Evolutionary conservation across 92 coral and sea anemone species (phyloP), one percentile per base, ranked within the genome.

Genomic region (Heliopora coerulea): DNA sequence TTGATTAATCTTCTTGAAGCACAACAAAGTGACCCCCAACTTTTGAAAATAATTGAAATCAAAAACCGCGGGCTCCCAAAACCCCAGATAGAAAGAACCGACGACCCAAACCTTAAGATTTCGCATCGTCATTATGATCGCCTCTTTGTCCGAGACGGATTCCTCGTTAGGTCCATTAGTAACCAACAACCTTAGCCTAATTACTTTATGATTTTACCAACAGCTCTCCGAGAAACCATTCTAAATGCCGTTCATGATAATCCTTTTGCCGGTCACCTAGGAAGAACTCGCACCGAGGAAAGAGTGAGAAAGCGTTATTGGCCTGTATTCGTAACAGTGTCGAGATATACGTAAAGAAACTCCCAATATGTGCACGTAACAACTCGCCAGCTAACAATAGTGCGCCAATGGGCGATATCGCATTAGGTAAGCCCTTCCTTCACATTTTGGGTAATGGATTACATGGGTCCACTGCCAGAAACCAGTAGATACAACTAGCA

Each of bases 381-480:
- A 81, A 52, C 28, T 33, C 28, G 3, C 74, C 85, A 21, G 37
- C 21, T 3, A 6, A 80, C 4, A 78, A 83, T 54, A 52, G 49
- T 15, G 88, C 88, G 10, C 88, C 81, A 13, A 4, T 70, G 21
- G 75, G 76, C 9, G 56, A 10, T 30, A 79, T 79, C 9, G 50
- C 41, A 10, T 80, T 79, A 3, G 88, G 84, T 0, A 73, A 84
- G 20, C 84, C 88, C 10, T 66, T 77, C 21, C 24, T 26, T 61
- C 40, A 50, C 58, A 17, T 50, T 50, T 19, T 50, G 58, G 58
- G 58, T 19, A n/a, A n/a, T n/a, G n/a, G n/a, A n/a, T n/a, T n/a
- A n/a, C n/a, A n/a, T n/a, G n/a, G n/a, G n/a, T n/a, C n/a, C n/a
- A n/a, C n/a, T 79, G 8, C 83, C 72, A 0, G 72, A 79, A n/a